Percentiles rank a stretch among this genome's conserved stretches.
phyloP scores from a whole-genome alignment of 1,140 invertebrate species.

The Cherax destructor region DNA sequence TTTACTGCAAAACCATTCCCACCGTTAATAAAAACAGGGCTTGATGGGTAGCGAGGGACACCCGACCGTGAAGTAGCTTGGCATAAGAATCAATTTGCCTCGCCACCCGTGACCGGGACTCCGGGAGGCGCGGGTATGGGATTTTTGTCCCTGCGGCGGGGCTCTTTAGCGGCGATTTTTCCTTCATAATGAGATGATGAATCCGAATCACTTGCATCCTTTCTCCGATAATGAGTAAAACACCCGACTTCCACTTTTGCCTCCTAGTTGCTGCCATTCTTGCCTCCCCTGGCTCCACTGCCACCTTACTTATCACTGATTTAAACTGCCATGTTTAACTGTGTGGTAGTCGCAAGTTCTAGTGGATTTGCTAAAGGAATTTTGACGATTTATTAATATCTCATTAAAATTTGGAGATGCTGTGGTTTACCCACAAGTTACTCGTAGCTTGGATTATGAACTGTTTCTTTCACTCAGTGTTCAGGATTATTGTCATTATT shows the following conservation, averaged over 20 bases:
- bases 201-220: conserved; percentile 69
- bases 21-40: conserved; percentile 65
- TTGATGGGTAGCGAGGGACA: neutral
- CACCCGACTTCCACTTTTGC: conserved; percentile 67
- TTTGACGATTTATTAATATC: too few relatives aligned
- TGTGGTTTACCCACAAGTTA: too few relatives aligned
- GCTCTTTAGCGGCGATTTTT: conserved; percentile 14
- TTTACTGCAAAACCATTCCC: conserved; percentile 68
- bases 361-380: too few relatives aligned
- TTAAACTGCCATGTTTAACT: too few relatives aligned
- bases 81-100: conserved; percentile 22
- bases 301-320: neutral
- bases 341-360: too few relatives aligned
- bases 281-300: neutral
- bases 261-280: conserved; percentile 41
- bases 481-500: too few relatives aligned
- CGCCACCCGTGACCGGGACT: neutral
- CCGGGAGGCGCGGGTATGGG: neutral
- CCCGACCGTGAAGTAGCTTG: neutral
- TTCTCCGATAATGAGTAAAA: conserved; percentile 69
- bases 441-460: too few relatives aligned
- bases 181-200: conserved; percentile 34
- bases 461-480: too few relatives aligned
- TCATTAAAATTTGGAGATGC: too few relatives aligned
- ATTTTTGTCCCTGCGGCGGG: neutral